Conservation (phyloP, 2,888 invertebrate genomes). For the Melanchra persicariae region DNA sequence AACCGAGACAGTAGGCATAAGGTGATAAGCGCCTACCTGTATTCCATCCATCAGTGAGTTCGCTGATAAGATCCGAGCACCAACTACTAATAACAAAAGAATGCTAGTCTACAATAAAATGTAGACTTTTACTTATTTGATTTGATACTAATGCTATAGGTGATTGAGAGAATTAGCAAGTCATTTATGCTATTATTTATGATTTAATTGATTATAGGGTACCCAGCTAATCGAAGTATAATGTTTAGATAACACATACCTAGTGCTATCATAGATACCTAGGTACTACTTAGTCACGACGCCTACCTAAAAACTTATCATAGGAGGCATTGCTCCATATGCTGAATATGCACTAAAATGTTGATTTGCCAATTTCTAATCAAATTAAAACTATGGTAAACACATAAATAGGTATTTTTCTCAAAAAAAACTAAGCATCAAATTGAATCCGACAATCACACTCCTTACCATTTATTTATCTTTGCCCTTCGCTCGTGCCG, state of each 20-base stretch:
- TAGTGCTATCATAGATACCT: neutral
- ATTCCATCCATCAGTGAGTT: no score
- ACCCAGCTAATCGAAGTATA: neutral
- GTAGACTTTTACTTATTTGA: neutral
- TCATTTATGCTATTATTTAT: neutral
- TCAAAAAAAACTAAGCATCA: neutral
- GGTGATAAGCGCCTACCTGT: neutral
- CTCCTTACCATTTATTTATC: conserved; percentile 24
- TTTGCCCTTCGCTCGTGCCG: conserved; percentile 20
- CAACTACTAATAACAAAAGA: neutral
- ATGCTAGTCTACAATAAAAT: neutral
- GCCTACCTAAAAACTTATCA: neutral
- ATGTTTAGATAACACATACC: neutral
- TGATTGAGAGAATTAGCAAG: neutral
- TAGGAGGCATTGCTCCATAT: neutral
- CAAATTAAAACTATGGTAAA: neutral
- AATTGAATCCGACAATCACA: conserved; percentile 4
- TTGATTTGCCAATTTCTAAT: neutral
- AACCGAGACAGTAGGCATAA: neutral
- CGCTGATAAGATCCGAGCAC: neutral
- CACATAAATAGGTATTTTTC: neutral
- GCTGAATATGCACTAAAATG: neutral
- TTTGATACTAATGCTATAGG: conserved; percentile 4
- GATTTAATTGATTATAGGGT: neutral
- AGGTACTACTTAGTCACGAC: no score